phyloP scores from a whole-genome alignment of 2,888 invertebrate genomes.

The Macrosoma leucophasiata region DNA sequence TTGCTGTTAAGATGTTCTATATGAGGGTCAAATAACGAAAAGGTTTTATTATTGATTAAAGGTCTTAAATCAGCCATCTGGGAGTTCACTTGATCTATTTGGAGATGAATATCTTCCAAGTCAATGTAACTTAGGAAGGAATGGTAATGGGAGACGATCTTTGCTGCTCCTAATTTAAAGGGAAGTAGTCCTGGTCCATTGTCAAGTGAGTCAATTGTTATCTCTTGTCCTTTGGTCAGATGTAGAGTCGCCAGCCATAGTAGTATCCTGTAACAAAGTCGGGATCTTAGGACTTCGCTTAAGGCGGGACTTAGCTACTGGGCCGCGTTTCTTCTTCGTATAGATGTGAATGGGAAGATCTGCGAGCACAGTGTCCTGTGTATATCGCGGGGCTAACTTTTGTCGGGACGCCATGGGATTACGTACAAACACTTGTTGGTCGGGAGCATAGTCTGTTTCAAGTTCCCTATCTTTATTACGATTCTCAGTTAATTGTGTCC shows the following conservation, averaged over 20 bases:
- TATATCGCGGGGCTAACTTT: slow-evolving; percentile 11
- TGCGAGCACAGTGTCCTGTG: slow-evolving; percentile 8
- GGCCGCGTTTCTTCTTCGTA: slow-evolving; percentile 10
- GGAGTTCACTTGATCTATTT: too few species aligned
- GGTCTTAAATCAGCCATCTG: too few species aligned
- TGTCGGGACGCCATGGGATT: slow-evolving; percentile 11
- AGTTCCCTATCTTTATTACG: slow-evolving; percentile 11
- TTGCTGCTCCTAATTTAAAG: slow-evolving; percentile 14
- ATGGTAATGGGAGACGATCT: slow-evolving; percentile 17
- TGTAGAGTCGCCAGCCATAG: slow-evolving; percentile 5
- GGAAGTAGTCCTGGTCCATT: slow-evolving; percentile 22
- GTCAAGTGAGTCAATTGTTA: slow-evolving; percentile 15
- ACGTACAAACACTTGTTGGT: slow-evolving; percentile 12
- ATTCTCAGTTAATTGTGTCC: too few species aligned
- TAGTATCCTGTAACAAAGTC: slow-evolving; percentile 15
- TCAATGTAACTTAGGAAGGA: slow-evolving; percentile 20
- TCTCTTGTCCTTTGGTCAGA: slow-evolving; percentile 7
- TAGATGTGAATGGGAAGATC: slow-evolving; percentile 14
- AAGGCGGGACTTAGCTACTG: slow-evolving; percentile 11
- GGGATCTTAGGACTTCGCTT: slow-evolving; percentile 11
- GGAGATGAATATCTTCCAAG: too few species aligned
- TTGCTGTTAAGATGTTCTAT: too few species aligned
- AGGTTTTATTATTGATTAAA: too few species aligned
- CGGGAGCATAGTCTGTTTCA: slow-evolving; percentile 12
- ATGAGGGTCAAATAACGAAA: too few species aligned